A percentile compares a stretch with the other conserved stretches of the same genome.
Conservation (phyloP, 2,888 invertebrate species). For the Eupithecia tripunctaria region DNA sequence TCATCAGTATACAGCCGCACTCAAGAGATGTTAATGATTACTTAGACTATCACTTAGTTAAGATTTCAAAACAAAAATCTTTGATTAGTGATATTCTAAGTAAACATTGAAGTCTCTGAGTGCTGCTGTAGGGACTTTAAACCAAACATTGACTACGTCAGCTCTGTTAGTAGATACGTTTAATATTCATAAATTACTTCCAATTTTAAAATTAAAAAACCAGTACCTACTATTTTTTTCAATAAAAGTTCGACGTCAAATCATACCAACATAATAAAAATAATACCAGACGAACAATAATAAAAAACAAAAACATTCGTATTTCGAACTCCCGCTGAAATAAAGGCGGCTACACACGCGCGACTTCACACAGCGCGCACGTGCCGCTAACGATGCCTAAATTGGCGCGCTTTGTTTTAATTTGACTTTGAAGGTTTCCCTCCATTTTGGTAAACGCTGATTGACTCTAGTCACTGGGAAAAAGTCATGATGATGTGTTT, state of each 20-base stretch:
- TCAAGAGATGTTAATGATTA: no score
- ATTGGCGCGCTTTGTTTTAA: constrained; percentile 37
- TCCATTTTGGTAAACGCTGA: neutral
- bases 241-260: no score
- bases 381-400: constrained; percentile 39
- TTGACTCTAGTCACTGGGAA: constrained; percentile 19
- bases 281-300: neutral
- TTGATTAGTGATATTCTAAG: no score
- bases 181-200: neutral
- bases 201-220: no score
- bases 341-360: constrained; percentile 37
- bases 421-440: constrained; percentile 20
- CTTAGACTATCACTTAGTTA: no score
- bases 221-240: no score
- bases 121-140: no score
- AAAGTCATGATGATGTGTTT: neutral
- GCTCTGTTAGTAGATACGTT: no score
- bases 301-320: constrained; percentile 10
- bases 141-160: no score
- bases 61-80: no score
- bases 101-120: no score
- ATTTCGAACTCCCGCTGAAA: constrained; percentile 18
- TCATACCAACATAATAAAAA: neutral
- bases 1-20: no score
- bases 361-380: constrained; percentile 42